These are phyloP conservation scores for Scrobipalpa atriplicella DNA, from an alignment of 2,888 invertebrate species.

Conservation along the genomic window DNA sequence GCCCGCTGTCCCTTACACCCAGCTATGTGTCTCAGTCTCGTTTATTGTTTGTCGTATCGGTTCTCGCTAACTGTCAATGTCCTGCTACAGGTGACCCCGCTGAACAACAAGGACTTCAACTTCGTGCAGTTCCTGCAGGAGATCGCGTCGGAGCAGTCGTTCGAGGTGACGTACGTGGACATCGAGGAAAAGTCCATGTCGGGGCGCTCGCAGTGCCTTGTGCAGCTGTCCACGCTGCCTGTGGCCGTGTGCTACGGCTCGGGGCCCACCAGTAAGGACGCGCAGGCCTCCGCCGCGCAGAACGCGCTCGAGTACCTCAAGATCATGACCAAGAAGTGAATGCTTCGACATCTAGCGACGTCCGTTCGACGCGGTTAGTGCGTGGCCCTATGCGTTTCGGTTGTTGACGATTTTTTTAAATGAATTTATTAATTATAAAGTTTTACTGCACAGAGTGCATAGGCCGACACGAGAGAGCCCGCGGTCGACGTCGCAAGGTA, in stretches of 20 bases:
- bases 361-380: slow-evolving; percentile 51
- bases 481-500: slow-evolving; percentile 73
- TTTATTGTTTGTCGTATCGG: neutral
- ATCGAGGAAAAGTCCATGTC: slow-evolving; percentile 93
- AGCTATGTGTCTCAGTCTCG: too few species aligned
- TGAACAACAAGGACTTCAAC: slow-evolving; percentile 91
- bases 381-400: slow-evolving; percentile 31
- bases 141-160: slow-evolving; percentile 94
- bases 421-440: slow-evolving; percentile 25
- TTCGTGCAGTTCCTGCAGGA: slow-evolving; percentile 94
- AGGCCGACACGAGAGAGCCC: slow-evolving; percentile 45
- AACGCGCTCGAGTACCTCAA: slow-evolving; percentile 97
- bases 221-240: slow-evolving; percentile 95
- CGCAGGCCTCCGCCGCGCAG: slow-evolving; percentile 93
- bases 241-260: slow-evolving; percentile 97
- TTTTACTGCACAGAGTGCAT: slow-evolving; percentile 38
- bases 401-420: slow-evolving; percentile 8
- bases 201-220: slow-evolving; percentile 94
- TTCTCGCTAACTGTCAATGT: neutral
- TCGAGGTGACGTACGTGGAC: slow-evolving; percentile 97
- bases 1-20: too few species aligned
- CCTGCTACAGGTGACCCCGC: slow-evolving; percentile 85
- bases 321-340: slow-evolving; percentile 96
- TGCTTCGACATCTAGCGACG: slow-evolving; percentile 64
- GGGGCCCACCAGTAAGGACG: slow-evolving; percentile 90